These are phyloP conservation scores for Rhabdomys dilectus DNA, from an alignment of 2,113 vertebrate species.

Conservation along the genomic window DNA sequence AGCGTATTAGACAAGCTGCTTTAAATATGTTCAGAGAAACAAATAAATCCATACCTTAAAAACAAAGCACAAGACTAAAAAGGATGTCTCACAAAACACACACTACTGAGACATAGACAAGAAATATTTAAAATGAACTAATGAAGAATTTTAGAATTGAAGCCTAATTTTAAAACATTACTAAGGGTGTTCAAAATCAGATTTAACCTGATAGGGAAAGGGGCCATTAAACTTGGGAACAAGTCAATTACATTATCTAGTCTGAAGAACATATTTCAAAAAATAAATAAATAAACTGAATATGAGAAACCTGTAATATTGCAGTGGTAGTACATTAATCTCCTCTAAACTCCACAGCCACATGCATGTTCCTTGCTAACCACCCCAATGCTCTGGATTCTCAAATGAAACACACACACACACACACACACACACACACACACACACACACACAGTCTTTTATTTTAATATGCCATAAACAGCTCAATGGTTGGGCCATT, in stretches of 20 bases:
- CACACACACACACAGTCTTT: too few relatives aligned
- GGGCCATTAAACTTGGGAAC: neutral
- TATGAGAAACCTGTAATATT: neutral
- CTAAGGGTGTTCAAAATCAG: neutral
- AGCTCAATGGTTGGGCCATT: too few relatives aligned
- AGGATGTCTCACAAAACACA: neutral
- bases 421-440: too few relatives aligned
- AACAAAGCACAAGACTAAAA: neutral
- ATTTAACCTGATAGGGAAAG: neutral
- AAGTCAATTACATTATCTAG: neutral
- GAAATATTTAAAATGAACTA: neutral
- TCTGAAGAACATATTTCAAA: neutral
- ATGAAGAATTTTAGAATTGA: neutral
- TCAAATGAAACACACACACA: too few relatives aligned
- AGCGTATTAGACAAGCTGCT: neutral
- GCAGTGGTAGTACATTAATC: too few relatives aligned
- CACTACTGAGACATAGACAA: neutral
- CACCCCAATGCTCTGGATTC: too few relatives aligned
- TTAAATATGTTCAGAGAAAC: neutral
- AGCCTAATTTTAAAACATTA: neutral
- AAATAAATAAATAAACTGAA: neutral
- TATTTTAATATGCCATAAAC: too few relatives aligned
- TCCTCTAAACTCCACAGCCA: too few relatives aligned
- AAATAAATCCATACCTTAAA: neutral
- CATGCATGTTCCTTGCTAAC: too few relatives aligned